A percentile compares a stretch with the other conserved stretches of the same genome.
These are phyloP conservation scores for Botrylloides violaceus DNA, from an alignment of 23 tunicate species.

Conservation along the genomic window DNA sequence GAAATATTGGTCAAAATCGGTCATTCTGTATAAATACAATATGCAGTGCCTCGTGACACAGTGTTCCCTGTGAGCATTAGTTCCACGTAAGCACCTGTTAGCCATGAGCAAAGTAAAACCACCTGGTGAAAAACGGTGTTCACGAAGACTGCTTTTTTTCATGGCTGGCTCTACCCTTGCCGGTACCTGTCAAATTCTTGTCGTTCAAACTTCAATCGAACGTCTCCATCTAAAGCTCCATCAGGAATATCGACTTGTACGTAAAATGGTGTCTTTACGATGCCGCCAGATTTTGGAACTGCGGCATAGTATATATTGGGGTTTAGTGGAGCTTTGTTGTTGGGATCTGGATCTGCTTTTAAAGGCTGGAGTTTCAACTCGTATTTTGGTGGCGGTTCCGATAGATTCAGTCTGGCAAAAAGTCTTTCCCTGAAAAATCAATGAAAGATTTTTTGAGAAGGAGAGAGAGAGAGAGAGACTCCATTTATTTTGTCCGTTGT, in stretches of 20 bases:
- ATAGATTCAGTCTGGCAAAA: slow-evolving; percentile 7
- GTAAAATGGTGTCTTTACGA: slow-evolving; percentile 61
- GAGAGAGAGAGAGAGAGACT: neutral
- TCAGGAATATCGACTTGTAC: slow-evolving; percentile 73
- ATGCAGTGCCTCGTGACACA: too few relatives aligned
- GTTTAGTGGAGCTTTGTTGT: slow-evolving; percentile 30
- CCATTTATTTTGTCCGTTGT: too few relatives aligned
- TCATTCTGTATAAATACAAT: too few relatives aligned
- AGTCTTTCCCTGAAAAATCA: neutral
- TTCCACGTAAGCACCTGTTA: too few relatives aligned
- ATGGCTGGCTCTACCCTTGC: too few relatives aligned
- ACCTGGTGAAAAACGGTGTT: too few relatives aligned
- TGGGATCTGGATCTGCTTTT: slow-evolving; percentile 16
- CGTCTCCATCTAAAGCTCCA: slow-evolving; percentile 71
- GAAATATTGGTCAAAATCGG: neutral
- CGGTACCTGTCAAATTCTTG: slow-evolving; percentile 61
- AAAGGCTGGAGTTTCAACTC: neutral
- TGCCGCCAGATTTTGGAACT: slow-evolving; percentile 59
- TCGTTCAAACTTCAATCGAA: slow-evolving; percentile 64
- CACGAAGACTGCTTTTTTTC: too few relatives aligned
- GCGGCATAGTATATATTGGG: slow-evolving; percentile 45
- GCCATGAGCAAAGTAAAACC: too few relatives aligned
- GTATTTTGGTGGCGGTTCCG: slow-evolving; percentile 15
- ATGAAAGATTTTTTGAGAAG: neutral
- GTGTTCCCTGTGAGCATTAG: too few relatives aligned